Conservation (phyloP, 2,888 invertebrate species). For the Tuberolachnus salignus region DNA sequence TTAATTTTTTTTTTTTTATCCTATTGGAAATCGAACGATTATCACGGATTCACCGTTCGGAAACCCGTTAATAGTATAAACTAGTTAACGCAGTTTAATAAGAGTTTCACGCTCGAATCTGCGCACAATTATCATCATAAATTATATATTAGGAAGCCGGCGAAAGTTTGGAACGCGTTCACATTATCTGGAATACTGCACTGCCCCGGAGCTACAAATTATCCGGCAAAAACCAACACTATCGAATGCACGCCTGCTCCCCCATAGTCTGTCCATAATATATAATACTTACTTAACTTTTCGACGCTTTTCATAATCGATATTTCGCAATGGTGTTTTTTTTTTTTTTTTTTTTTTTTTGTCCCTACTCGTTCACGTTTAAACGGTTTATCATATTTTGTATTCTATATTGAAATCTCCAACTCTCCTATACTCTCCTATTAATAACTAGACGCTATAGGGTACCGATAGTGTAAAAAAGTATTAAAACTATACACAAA, state of each 20-base stretch:
- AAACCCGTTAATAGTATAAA: slow-evolving; percentile 18
- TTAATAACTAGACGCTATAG: too few relatives aligned
- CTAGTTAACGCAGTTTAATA: background rate
- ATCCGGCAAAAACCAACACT: background rate
- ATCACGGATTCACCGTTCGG: slow-evolving; percentile 1
- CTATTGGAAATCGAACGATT: slow-evolving; percentile 10
- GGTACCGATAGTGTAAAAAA: too few relatives aligned
- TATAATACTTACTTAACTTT: background rate
- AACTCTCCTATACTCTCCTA: too few relatives aligned
- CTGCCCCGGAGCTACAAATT: slow-evolving; percentile 16
- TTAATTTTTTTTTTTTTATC: too few relatives aligned
- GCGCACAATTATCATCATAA: slow-evolving; percentile 19
- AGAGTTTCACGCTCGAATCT: background rate
- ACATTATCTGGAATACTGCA: slow-evolving; percentile 14
- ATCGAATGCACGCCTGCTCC: background rate
- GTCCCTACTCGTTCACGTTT: too few relatives aligned
- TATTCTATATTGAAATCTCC: too few relatives aligned
- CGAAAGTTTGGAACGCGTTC: slow-evolving; percentile 4
- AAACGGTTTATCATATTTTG: too few relatives aligned
- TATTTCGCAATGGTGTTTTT: too few relatives aligned
- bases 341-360: too few relatives aligned
- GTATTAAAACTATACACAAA: too few relatives aligned
- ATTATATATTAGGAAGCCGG: background rate
- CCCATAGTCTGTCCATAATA: too few relatives aligned
- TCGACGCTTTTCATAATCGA: background rate